Evolutionary conservation across 2,113 vertebrate species (phyloP), one percentile per base, ranked within the genome.

Genomic region (Osmerus mordax): DNA sequence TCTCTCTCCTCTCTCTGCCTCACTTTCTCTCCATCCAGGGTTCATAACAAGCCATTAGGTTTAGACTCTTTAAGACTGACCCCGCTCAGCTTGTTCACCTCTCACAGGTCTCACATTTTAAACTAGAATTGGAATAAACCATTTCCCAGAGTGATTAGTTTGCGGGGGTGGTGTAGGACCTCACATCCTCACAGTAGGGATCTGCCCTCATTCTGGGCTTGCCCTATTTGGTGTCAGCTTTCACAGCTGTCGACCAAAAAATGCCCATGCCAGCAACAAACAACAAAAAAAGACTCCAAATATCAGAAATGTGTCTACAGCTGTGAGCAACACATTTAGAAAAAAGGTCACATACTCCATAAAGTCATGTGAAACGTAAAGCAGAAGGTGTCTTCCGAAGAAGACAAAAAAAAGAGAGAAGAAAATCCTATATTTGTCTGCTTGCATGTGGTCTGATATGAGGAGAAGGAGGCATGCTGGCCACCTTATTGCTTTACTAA

Each of bases 151-250:
- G 80, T 65, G 41, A 36, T 69, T 68, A 61, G 54, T 77, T 81
- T 16, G 64, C 8, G 36, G 58, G 12, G 32, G 23, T 55, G 67
- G 67, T 47, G 67, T 47, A 5, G 41, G 41, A 5, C 7, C 8
- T 69, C 47, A 29, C 55, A 19, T 55, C 51, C 25, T 18, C 68
- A 81, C 84, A 83, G 82, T 86, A 74, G 86, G 86, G 87, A 88
- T 84, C 82, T 89, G 86, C 60, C 88, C 88, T 89, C 77, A 81
- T 88, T 88, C 41, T 52, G 12, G 28, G 51, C 65, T 75, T 82
- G 86, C 59, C 81, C 88, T 83, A 85, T 81, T 89, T 89, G 78
- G 68, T 78, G 32, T 41, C 59, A 64, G 53, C 32, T 53, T 66
- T 66, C 59, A 61, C 74, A 82, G 76, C 78, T 83, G 81, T 83